Percentiles rank a stretch among this genome's conserved stretches.
These are phyloP conservation scores for Patella caerulea DNA, from an alignment of 2,888 invertebrate genomes.

Conservation along the genomic window DNA sequence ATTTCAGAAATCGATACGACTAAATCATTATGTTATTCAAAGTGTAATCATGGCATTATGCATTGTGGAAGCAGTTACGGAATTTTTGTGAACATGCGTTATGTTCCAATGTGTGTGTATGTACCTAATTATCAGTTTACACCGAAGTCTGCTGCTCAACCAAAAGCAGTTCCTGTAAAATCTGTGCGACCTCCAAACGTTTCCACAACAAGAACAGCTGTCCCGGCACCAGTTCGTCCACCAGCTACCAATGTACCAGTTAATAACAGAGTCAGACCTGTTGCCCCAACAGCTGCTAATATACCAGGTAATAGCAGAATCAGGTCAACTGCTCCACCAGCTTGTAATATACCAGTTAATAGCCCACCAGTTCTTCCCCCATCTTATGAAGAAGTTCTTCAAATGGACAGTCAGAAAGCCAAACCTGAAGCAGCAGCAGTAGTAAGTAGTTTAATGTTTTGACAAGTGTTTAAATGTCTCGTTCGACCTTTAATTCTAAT, in stretches of 20 bases:
- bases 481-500: too few relatives aligned
- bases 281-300: neutral
- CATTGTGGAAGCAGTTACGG: slow-evolving; percentile 20
- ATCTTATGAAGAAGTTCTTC: slow-evolving; percentile 17
- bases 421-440: neutral
- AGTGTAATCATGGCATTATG: slow-evolving; percentile 19
- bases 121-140: neutral
- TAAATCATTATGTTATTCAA: slow-evolving; percentile 14
- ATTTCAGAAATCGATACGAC: slow-evolving; percentile 8
- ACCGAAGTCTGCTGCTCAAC: neutral
- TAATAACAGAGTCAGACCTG: neutral
- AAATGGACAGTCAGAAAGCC: neutral
- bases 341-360: too few relatives aligned
- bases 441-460: neutral
- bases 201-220: neutral
- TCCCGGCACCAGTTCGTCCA: neutral
- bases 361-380: neutral
- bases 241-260: neutral
- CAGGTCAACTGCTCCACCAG: neutral
- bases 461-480: too few relatives aligned
- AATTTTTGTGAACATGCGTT: slow-evolving; percentile 26
- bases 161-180: neutral
- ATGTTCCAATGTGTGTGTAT: slow-evolving; percentile 23
- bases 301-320: neutral
- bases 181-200: neutral